A percentile compares a stretch with the other conserved stretches of the same genome.
These are phyloP conservation scores for Urocynchramus pylzowi DNA, from an alignment of 2,113 vertebrate species.

Conservation along the genomic window DNA sequence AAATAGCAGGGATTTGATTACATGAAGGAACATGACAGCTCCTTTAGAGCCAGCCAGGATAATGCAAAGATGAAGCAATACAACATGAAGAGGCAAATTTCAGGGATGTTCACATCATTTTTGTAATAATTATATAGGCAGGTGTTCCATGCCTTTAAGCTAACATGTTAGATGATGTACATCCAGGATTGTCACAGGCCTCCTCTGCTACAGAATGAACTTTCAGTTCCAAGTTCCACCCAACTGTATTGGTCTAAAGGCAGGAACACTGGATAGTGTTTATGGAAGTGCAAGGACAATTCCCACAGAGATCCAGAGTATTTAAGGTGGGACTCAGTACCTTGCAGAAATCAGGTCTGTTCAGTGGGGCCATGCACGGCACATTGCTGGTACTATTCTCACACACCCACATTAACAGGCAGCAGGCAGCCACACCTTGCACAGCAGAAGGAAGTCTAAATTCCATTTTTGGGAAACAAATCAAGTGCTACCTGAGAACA, in stretches of 20 bases:
- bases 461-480: background rate
- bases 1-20: background rate
- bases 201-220: background rate
- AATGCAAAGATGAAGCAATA: background rate
- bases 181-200: background rate
- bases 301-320: background rate
- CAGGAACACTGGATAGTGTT: background rate
- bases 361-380: background rate
- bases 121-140: background rate
- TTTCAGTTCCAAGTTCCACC: background rate
- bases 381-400: background rate
- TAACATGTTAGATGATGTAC: background rate
- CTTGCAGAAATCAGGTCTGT: background rate
- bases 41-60: background rate
- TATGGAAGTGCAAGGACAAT: background rate
- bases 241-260: rapidly evolving
- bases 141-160: background rate
- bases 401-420: background rate
- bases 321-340: background rate
- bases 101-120: background rate
- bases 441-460: background rate
- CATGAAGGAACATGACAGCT: background rate
- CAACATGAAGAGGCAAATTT: background rate
- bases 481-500: background rate
- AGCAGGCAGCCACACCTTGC: background rate